Base-by-base conservation (phyloP, 2,113 vertebrate genomes). In the Rhipidura dahli region DNA sequence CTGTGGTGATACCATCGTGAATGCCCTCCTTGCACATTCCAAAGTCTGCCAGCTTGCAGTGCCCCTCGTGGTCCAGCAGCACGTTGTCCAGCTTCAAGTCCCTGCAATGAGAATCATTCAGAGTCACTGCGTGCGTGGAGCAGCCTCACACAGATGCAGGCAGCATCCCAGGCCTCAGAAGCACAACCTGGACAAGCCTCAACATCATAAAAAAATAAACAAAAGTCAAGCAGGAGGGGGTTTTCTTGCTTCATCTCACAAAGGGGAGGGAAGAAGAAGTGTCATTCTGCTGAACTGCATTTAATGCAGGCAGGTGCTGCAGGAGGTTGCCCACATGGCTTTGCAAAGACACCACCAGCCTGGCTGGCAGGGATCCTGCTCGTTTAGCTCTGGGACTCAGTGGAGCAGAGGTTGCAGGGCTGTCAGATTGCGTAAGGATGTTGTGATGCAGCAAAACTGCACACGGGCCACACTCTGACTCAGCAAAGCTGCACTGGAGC, bases 11-110 rank as follows among this genome's bases (percentile, higher is more conserved):
- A 11, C 99, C 99, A 11, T 99, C 97, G 4, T 97, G 98, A 83
- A 99, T 99, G 39, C 98, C 99, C 94, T 99, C 99, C 92, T 99
- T 99, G 97, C 99, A 99, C 99, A 99, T 99, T 39, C 99, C 99
- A 14, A 99, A 99, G 96, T 99, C 99, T 10, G 99, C 99, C 97
- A 99, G 98, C 87, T 99, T 99, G 97, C 99, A 99, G 97, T 99
- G 99, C 26, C 99, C 99, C 22, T 99, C 99, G 1, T 98, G 98
- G 97, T 99, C 99, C 84, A 99, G 97, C 14, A 99, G 97, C 47
- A 99, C 99, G 0, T 99, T 99, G 97, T 99, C 99, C 97, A 99
- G 93, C 92, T 99, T 99, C 73, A 99, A 98, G 95, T 99, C 99
- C 96, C 99, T 99, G 97, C 56, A 98, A 97, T 2, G 13, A 91